Percentiles rank a stretch among this genome's conserved stretches.
Evolutionary conservation across 23 tunicate genomes (phyloP).

Genomic region (Oikopleura albicans): DNA sequence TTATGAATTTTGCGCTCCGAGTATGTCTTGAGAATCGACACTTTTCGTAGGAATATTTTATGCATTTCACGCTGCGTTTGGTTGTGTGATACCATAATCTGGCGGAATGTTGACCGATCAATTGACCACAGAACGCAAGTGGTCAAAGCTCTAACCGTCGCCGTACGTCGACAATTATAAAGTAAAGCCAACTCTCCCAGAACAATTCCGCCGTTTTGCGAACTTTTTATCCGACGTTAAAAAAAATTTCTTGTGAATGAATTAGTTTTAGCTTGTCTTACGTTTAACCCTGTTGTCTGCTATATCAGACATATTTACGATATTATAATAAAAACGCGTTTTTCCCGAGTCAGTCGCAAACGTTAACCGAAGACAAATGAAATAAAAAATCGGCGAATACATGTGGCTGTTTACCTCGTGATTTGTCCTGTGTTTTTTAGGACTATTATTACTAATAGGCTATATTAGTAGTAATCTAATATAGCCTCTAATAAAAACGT

Average conservation of each 20-base stretch:
- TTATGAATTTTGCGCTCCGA: conserved; percentile 34
- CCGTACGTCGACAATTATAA: conserved; percentile 81
- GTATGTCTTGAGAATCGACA: conserved; percentile 27
- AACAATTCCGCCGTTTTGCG: conserved; percentile 40
- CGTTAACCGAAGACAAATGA: too few relatives aligned
- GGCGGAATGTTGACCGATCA: conserved; percentile 45
- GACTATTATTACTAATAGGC: too few relatives aligned
- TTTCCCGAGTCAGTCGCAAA: too few relatives aligned
- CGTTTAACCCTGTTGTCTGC: not conserved
- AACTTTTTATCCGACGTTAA: conserved; percentile 14
- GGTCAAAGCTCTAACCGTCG: conserved; percentile 46
- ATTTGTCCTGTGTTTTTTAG: too few relatives aligned
- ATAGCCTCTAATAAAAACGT: too few relatives aligned
- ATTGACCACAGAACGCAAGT: conserved; percentile 61
- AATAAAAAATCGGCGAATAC: too few relatives aligned
- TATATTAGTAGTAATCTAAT: too few relatives aligned
- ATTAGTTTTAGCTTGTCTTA: not conserved
- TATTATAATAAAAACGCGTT: too few relatives aligned
- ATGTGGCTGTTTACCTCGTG: too few relatives aligned
- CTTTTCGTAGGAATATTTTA: conserved; percentile 24
- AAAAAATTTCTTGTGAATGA: conserved; percentile 20
- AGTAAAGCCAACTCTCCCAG: conserved; percentile 78
- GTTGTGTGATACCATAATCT: conserved; percentile 33
- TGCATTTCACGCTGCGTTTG: not conserved
- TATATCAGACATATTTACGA: not conserved